Conservation (phyloP, 2,797 vertebrate species). For the Sebastes hopkinsi region DNA sequence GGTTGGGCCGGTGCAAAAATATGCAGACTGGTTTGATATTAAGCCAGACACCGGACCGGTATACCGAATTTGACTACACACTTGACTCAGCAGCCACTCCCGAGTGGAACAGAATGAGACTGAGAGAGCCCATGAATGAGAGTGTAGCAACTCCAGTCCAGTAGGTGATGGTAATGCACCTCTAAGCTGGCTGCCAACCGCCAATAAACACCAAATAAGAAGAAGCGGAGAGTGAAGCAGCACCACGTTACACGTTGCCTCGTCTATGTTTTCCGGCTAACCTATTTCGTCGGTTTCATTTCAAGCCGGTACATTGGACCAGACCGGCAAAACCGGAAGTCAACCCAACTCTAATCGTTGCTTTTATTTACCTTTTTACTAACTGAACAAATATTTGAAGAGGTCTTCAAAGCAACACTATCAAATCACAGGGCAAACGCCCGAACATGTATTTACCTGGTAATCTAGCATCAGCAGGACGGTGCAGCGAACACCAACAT, state of each 20-base stretch:
- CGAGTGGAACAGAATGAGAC: not conserved
- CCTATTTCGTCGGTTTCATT: no score
- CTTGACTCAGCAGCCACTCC: no score
- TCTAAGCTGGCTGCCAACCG: not conserved
- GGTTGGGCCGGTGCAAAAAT: not conserved
- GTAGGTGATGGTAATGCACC: no score
- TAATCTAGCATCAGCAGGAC: constrained; percentile 99
- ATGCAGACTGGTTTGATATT: not conserved
- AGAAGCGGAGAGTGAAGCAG: no score
- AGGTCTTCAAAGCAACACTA: not conserved
- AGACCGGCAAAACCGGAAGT: no score
- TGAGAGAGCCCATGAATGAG: not conserved
- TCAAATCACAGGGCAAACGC: not conserved
- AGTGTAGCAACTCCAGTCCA: not conserved
- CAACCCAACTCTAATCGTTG: no score
- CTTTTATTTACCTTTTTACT: not conserved
- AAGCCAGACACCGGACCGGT: not conserved
- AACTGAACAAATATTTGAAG: not conserved
- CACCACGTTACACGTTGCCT: not conserved
- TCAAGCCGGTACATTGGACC: no score
- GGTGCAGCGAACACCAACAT: constrained; percentile 97
- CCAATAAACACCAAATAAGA: not conserved
- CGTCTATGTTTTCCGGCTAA: not conserved
- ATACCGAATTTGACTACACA: not conserved
- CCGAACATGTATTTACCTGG: constrained; percentile 86